Evolutionary conservation across 2,113 vertebrate genomes (phyloP).

Genomic region (Cervus canadensis): DNA sequence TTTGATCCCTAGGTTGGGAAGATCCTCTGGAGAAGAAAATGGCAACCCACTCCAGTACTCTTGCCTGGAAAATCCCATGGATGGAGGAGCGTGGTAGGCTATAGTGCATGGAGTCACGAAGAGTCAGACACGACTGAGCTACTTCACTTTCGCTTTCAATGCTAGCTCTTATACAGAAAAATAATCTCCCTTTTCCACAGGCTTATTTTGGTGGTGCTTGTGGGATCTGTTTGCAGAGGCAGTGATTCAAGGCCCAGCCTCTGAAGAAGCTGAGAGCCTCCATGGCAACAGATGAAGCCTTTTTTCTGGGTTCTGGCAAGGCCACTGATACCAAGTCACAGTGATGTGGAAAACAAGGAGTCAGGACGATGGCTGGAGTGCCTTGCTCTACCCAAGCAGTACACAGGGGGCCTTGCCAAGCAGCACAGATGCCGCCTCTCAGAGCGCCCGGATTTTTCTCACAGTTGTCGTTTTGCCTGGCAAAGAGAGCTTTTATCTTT

Average conservation of each 20-base stretch:
- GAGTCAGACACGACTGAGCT: accelerated
- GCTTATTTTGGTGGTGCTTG: neutral
- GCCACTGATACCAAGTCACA: neutral
- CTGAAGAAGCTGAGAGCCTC: neutral
- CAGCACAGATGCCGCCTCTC: neutral
- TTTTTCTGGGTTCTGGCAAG: neutral
- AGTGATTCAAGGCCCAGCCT: neutral
- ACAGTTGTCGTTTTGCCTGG: neutral
- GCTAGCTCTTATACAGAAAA: neutral
- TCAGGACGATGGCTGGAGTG: accelerated
- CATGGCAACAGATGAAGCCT: neutral
- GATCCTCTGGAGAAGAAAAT: neutral
- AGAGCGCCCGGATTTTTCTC: neutral
- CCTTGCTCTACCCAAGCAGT: neutral
- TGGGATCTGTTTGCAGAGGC: neutral
- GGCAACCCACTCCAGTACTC: neutral
- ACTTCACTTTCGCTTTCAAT: neutral
- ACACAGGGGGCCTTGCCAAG: neutral
- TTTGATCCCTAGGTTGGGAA: neutral
- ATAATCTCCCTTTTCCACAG: neutral
- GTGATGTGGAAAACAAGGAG: neutral
- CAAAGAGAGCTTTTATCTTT: neutral
- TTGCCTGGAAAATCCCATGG: neutral
- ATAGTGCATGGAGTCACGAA: neutral
- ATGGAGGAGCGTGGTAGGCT: neutral